Conservation (phyloP, 2,888 invertebrate genomes). For the Cenopis cana region DNA sequence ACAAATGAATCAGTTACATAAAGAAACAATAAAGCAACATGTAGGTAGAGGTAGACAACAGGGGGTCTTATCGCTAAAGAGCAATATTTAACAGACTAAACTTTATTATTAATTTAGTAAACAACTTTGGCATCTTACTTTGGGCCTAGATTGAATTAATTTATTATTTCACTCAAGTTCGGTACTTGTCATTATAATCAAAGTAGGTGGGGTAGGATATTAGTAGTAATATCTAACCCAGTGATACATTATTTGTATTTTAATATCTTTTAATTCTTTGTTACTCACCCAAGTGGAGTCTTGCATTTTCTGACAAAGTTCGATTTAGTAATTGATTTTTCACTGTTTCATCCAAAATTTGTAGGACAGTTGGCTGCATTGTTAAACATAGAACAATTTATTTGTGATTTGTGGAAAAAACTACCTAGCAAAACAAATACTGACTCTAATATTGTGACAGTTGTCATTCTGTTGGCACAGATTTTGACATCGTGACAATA, state of each 20-base stretch:
- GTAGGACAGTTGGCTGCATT: slow-evolving; percentile 42
- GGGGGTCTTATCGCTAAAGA: no score
- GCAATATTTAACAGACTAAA: no score
- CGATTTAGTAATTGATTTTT: slow-evolving; percentile 59
- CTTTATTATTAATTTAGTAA: no score
- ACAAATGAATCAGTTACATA: no score
- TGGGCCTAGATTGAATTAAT: no score
- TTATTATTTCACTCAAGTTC: no score
- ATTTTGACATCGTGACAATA: slow-evolving; percentile 21
- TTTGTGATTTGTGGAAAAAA: slow-evolving; percentile 67
- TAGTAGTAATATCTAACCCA: neutral
- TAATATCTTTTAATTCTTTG: neutral
- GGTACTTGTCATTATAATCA: no score
- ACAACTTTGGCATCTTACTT: no score
- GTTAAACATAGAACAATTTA: slow-evolving; percentile 15
- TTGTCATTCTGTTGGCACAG: slow-evolving; percentile 8
- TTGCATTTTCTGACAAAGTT: slow-evolving; percentile 66
- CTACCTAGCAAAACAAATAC: slow-evolving; percentile 9
- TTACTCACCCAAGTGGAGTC: slow-evolving; percentile 68
- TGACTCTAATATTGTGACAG: neutral
- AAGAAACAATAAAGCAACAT: no score
- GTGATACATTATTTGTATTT: neutral
- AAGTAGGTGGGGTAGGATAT: no score
- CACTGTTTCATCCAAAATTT: slow-evolving; percentile 65
- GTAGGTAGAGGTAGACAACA: no score